These are phyloP conservation scores for Drosophila prosaltans DNA, from an alignment of 1,140 invertebrate genomes.

Conservation along the genomic window DNA sequence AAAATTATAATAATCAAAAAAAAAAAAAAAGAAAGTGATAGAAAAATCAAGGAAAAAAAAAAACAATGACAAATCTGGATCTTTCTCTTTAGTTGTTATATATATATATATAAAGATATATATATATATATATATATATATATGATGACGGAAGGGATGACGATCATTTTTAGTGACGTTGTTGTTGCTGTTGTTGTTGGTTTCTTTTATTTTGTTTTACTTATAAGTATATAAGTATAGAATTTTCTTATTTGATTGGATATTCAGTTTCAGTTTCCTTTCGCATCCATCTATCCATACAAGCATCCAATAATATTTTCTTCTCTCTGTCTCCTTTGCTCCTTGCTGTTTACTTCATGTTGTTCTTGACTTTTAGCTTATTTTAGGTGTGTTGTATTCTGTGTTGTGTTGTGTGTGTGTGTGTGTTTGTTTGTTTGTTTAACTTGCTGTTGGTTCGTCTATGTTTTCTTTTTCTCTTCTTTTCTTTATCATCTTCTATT, in stretches of 20 bases:
- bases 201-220: constrained; percentile 48
- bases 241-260: constrained; percentile 45
- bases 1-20: constrained; percentile 21
- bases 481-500: constrained; percentile 2
- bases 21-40: constrained; percentile 22
- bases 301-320: constrained; percentile 35
- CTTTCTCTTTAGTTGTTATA: constrained; percentile 6
- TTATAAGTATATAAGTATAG: constrained; percentile 59
- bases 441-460: constrained; percentile 3
- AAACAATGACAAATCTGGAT: constrained; percentile 56
- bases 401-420: not conserved
- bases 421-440: not conserved
- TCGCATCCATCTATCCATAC: constrained; percentile 49
- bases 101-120: not conserved
- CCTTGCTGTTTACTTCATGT: not conserved
- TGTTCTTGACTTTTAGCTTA: constrained; percentile 5
- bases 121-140: constrained; percentile 24
- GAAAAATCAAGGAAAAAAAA: constrained; percentile 63
- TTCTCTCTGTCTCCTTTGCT: constrained; percentile 18
- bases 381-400: not conserved
- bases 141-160: constrained; percentile 75
- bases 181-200: constrained; percentile 53
- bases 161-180: constrained; percentile 59
- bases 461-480: not conserved
- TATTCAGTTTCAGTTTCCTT: constrained; percentile 40